Conservation (phyloP, 2,888 invertebrate species). For the Acanthosoma haemorrhoidale region DNA sequence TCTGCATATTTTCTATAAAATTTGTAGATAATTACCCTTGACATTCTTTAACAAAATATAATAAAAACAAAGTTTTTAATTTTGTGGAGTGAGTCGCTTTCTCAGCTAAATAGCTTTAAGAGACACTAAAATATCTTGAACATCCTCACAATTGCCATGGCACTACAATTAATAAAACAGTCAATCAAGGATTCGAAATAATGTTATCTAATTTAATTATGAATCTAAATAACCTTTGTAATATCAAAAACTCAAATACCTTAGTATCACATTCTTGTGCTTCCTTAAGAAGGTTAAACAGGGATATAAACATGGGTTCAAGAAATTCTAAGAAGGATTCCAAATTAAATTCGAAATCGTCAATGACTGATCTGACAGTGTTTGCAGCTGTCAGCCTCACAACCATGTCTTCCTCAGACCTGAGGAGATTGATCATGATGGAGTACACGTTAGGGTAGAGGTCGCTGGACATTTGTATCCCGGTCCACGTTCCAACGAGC, state of each 20-base stretch:
- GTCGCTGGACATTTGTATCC: slow-evolving; percentile 73
- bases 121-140: too few relatives aligned
- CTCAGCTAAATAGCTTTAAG: too few relatives aligned
- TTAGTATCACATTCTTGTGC: slow-evolving; percentile 89
- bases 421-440: slow-evolving; percentile 66
- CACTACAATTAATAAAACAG: too few relatives aligned
- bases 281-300: slow-evolving; percentile 80
- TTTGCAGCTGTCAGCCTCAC: slow-evolving; percentile 82
- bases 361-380: slow-evolving; percentile 75
- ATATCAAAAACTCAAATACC: slow-evolving; percentile 50
- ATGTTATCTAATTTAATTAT: too few relatives aligned
- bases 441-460: slow-evolving; percentile 77
- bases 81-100: too few relatives aligned
- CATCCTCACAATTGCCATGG: too few relatives aligned
- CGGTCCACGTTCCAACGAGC: slow-evolving; percentile 66
- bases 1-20: too few relatives aligned
- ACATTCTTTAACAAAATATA: too few relatives aligned
- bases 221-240: too few relatives aligned
- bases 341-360: slow-evolving; percentile 86
- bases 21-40: too few relatives aligned
- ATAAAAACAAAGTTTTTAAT: too few relatives aligned
- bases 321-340: slow-evolving; percentile 81
- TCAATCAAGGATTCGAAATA: too few relatives aligned
- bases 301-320: slow-evolving; percentile 64
- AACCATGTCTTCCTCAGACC: slow-evolving; percentile 75